A percentile compares a stretch with the other conserved stretches of the same genome.
Evolutionary conservation across 2,113 vertebrate species (phyloP).

Genomic region (Gasterosteus nipponicus): DNA sequence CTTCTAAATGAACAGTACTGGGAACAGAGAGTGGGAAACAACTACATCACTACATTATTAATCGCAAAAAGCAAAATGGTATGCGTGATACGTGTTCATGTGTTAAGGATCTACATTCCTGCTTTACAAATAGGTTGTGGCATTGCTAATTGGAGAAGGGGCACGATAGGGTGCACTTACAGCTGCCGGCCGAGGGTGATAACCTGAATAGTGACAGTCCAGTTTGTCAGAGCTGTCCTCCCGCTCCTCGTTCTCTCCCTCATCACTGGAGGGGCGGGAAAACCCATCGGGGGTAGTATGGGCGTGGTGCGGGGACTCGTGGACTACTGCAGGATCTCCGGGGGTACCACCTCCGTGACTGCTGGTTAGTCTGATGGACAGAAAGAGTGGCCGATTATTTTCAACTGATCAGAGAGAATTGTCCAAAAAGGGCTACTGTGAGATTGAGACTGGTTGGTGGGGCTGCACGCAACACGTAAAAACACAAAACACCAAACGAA

Average conservation of each 20-base stretch:
- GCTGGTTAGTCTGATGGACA: slow-evolving; percentile 86
- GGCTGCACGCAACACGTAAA: not conserved
- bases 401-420: not conserved
- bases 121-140: not conserved
- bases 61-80: not conserved
- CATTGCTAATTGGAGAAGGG: not conserved
- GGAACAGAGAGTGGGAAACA: slow-evolving; percentile 19
- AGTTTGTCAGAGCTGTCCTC: slow-evolving; percentile 95
- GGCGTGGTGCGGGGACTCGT: slow-evolving; percentile 88
- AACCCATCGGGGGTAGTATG: slow-evolving; percentile 86
- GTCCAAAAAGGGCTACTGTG: not conserved
- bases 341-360: slow-evolving; percentile 86
- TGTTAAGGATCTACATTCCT: no score
- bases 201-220: slow-evolving; percentile 99
- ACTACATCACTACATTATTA: not conserved
- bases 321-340: slow-evolving; percentile 85
- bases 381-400: not conserved
- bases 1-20: slow-evolving; percentile 98
- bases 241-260: slow-evolving; percentile 96
- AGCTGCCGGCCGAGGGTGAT: slow-evolving; percentile 96
- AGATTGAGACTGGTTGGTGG: not conserved
- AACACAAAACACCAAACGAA: not conserved
- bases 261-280: slow-evolving; percentile 94
- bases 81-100: not conserved
- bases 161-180: slow-evolving; percentile 79